Conservation (phyloP, 1,140 invertebrate species). For the Anastrepha ludens region DNA sequence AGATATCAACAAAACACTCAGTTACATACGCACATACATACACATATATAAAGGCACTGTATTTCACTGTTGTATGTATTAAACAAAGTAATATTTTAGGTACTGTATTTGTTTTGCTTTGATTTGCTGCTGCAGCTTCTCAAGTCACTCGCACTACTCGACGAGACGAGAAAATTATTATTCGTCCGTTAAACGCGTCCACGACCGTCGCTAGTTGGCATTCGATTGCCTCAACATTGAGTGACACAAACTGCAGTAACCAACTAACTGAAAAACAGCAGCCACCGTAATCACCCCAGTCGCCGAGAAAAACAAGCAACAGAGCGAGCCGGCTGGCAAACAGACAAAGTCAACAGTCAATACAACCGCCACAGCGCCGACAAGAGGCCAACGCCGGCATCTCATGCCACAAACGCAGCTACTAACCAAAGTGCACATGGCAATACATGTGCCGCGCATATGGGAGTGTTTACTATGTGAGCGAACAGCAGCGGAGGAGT, state of each 20-base stretch:
- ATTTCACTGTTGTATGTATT: neutral
- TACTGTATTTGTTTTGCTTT: slow-evolving; percentile 5
- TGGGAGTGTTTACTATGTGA: neutral
- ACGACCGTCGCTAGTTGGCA: slow-evolving; percentile 55
- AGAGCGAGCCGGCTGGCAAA: neutral
- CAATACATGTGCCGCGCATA: neutral
- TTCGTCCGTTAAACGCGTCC: slow-evolving; percentile 55
- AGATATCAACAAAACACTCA: neutral
- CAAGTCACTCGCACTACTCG: slow-evolving; percentile 46
- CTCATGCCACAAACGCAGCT: slow-evolving; percentile 17
- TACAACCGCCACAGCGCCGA: neutral
- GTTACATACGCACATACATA: neutral
- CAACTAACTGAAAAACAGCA: slow-evolving; percentile 22
- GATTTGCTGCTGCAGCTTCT: slow-evolving; percentile 12
- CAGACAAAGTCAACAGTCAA: neutral
- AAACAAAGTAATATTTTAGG: neutral
- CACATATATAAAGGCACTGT: slow-evolving; percentile 14
- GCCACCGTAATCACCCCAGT: neutral
- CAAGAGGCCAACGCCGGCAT: neutral
- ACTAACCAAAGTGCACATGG: neutral
- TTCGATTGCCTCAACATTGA: slow-evolving; percentile 52
- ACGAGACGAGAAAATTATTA: slow-evolving; percentile 1
- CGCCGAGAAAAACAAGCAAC: neutral
- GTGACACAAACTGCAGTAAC: slow-evolving; percentile 49
- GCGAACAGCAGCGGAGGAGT: neutral